Conservation (phyloP, 2,113 vertebrate species). For the Anthoscopus minutus region DNA sequence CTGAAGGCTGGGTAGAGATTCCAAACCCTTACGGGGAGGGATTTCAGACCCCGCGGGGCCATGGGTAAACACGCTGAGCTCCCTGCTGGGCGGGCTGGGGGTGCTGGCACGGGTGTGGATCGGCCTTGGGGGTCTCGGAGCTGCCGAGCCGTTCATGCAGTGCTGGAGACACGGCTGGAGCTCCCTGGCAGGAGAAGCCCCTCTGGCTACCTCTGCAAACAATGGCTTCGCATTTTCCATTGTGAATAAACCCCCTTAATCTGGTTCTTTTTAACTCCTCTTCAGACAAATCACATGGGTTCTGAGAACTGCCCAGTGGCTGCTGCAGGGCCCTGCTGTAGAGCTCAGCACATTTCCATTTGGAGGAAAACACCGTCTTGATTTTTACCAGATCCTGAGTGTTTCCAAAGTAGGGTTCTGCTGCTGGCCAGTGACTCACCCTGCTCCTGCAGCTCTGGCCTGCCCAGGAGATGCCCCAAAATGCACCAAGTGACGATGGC, state of each 20-base stretch:
- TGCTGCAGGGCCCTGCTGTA: neutral
- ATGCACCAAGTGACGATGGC: rapidly evolving
- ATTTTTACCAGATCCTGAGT: neutral
- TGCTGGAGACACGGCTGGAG: constrained; percentile 20
- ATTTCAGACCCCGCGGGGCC: rapidly evolving
- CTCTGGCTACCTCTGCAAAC: neutral
- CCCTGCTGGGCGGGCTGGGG: neutral
- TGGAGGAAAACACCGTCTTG: neutral
- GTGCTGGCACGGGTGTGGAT: neutral
- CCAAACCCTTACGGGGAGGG: neutral
- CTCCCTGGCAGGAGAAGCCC: neutral
- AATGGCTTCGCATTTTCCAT: constrained; percentile 12
- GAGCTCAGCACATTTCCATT: neutral
- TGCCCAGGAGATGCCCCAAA: neutral
- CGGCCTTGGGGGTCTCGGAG: neutral
- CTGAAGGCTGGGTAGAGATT: neutral
- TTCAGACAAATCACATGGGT: neutral
- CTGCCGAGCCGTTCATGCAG: neutral
- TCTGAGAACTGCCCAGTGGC: neutral
- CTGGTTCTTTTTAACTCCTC: neutral
- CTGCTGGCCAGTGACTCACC: neutral
- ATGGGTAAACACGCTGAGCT: neutral
- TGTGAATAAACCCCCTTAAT: neutral
- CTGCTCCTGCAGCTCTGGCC: neutral
- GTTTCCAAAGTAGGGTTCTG: neutral